A percentile compares a stretch with the other conserved stretches of the same genome.
phyloP scores from a whole-genome alignment of 2,797 vertebrate species.

The Geotrypetes seraphini region DNA sequence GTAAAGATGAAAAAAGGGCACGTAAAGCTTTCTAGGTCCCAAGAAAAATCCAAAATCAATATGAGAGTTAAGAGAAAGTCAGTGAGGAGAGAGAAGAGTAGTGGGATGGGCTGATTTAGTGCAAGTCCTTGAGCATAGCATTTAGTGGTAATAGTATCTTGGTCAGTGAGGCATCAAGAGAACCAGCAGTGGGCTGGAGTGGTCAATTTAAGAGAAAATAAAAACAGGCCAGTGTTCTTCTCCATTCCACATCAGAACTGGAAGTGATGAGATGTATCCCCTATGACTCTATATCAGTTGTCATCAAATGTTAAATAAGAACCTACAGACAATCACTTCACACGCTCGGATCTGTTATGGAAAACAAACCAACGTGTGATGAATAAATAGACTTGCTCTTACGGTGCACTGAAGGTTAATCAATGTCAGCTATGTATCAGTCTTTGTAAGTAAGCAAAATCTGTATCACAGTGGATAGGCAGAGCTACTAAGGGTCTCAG shows the following conservation, averaged over 20 bases:
- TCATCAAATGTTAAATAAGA: constrained; percentile 5
- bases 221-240: constrained; percentile 12
- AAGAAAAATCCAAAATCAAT: constrained; percentile 34
- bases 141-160: constrained; percentile 10
- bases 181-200: constrained; percentile 1
- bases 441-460: not conserved
- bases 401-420: not conserved
- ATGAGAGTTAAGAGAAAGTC: constrained; percentile 21
- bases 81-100: constrained; percentile 29
- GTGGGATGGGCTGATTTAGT: constrained; percentile 26
- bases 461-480: no score
- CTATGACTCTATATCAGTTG: not conserved
- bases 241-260: not conserved
- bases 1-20: constrained; percentile 23
- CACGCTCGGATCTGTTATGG: not conserved
- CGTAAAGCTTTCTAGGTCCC: constrained; percentile 22
- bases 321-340: constrained; percentile 6
- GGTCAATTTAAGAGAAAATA: constrained; percentile 16
- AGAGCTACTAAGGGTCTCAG: no score
- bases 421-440: not conserved
- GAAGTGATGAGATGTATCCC: constrained; percentile 17
- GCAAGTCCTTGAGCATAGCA: constrained; percentile 5
- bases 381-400: not conserved
- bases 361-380: not conserved
- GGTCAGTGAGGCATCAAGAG: constrained; percentile 4